Base-by-base conservation (phyloP, 1,140 invertebrate genomes). In the Drosophila littoralis region DNA sequence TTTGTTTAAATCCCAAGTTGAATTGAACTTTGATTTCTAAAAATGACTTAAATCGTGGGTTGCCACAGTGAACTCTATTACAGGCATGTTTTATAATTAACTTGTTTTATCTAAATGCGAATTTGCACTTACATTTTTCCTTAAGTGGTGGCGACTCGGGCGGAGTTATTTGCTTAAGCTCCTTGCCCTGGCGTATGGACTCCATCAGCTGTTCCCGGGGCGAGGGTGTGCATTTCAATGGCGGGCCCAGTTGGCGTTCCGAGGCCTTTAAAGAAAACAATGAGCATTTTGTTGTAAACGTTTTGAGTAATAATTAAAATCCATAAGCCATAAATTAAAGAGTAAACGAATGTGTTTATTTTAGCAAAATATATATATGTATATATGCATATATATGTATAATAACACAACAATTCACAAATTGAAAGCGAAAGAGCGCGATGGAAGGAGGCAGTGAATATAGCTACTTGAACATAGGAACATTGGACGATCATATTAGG, bases 121-220 rank as follows among this genome's bases (percentile, higher is more conserved):
- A 32, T 32, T 7, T 12, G 0, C 22, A 92, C 86, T 91, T 85
- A 92, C 92, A 70, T 81, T 91, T 79, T 77, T 92, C 73, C 58
- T 74, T 91, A 7, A 85, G 77, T 40, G 83, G 79, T 36, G 77
- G 78, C 17, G 61, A 57, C 59, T 79, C 71, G 52, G 83, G 92
- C 46, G 83, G 91, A 35, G 81, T 79, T 63, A 94, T 94, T 7
- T 95, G 95, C 81, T 95, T 94, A 15, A 97, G 93, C 65, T 94
- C 94, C 66, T 94, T 94, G 46, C 97, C 96, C 75, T 96, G 94
- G 77, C 97, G 95, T 75, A 99, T 99, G 61, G 97, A 97, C 65
- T 97, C 96, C 93, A 99, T 95, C 1, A 99, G 93, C 76, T 96
- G 94, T 93, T 99, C 98, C 66, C 97, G 94, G 0, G 97, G 95